A percentile compares a stretch with the other conserved stretches of the same genome.
Conservation (phyloP, 1,140 invertebrate genomes). For the Dreissena rostriformis region DNA sequence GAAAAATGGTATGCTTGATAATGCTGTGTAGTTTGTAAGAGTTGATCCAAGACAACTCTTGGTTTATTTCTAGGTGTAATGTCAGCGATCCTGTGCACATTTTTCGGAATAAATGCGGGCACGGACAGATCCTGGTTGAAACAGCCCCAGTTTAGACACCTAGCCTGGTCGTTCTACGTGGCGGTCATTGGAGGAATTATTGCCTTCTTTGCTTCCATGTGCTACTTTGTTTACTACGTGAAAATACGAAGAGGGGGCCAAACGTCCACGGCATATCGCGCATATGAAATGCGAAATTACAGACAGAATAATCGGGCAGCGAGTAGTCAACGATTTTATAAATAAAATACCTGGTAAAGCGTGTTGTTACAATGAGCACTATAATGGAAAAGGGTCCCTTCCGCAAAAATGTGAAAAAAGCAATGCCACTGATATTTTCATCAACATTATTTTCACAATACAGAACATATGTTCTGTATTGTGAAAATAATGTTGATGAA, state of each 20-base stretch:
- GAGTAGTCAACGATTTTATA: no score
- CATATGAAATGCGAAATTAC: constrained; percentile 38
- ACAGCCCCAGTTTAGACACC: constrained; percentile 17
- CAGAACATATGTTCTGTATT: no score
- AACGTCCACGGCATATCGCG: constrained; percentile 28
- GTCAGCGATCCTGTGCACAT: constrained; percentile 12
- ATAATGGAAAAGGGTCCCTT: no score
- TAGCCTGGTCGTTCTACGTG: constrained; percentile 51
- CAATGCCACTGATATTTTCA: no score
- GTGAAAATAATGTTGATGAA: no score
- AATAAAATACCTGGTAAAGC: no score
- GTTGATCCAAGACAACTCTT: no score
- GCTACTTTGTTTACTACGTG: constrained; percentile 37
- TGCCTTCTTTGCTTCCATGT: constrained; percentile 23
- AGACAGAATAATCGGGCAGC: background rate
- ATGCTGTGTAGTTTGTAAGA: no score
- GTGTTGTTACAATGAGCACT: no score
- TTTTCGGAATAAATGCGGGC: constrained; percentile 43
- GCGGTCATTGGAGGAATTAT: constrained; percentile 24
- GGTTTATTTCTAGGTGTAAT: constrained; percentile 1
- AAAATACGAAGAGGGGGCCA: constrained; percentile 16
- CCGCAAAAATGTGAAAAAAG: no score
- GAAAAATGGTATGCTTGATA: no score
- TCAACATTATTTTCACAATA: no score
- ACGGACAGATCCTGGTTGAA: constrained; percentile 43